phyloP scores from a whole-genome alignment of 2,888 invertebrate species.

The Tetropium fuscum region DNA sequence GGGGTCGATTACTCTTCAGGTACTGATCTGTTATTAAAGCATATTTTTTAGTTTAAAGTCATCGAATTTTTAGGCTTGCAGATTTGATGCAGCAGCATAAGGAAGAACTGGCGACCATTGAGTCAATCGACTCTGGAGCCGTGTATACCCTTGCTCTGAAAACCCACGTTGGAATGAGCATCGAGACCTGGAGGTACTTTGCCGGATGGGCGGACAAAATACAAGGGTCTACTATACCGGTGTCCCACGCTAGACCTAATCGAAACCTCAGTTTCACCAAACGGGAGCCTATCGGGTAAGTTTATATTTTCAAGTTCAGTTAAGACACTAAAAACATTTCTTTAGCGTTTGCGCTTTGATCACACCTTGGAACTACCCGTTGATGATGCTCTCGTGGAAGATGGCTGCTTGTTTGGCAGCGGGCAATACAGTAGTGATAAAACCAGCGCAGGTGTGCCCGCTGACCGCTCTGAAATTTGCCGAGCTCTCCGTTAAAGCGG shows the following conservation, averaged over 20 bases:
- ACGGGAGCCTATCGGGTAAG: slow-evolving; percentile 88
- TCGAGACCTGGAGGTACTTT: slow-evolving; percentile 96
- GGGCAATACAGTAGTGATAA: slow-evolving; percentile 96
- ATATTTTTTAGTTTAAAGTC: not conserved
- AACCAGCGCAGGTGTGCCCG: slow-evolving; percentile 93
- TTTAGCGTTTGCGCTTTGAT: slow-evolving; percentile 88
- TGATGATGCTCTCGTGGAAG: slow-evolving; percentile 99
- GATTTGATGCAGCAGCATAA: slow-evolving; percentile 95
- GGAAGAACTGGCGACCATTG: slow-evolving; percentile 95
- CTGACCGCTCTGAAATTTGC: slow-evolving; percentile 96
- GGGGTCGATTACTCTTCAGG: slow-evolving; percentile 86
- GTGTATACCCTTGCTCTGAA: slow-evolving; percentile 97
- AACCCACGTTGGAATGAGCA: slow-evolving; percentile 98
- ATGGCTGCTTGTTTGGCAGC: slow-evolving; percentile 98
- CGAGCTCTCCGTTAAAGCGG: slow-evolving; percentile 89
- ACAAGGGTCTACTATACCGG: slow-evolving; percentile 91
- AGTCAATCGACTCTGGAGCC: slow-evolving; percentile 94
- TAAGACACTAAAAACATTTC: not conserved
- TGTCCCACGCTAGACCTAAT: slow-evolving; percentile 92
- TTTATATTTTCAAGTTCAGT: not conserved
- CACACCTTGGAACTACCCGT: slow-evolving; percentile 98
- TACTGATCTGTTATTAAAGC: too few species aligned
- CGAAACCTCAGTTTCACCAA: slow-evolving; percentile 89
- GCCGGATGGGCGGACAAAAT: slow-evolving; percentile 98
- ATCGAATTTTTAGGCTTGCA: slow-evolving; percentile 75